These are phyloP conservation scores for Semotilus atromaculatus DNA, from an alignment of 2,797 vertebrate genomes.

Conservation along the genomic window DNA sequence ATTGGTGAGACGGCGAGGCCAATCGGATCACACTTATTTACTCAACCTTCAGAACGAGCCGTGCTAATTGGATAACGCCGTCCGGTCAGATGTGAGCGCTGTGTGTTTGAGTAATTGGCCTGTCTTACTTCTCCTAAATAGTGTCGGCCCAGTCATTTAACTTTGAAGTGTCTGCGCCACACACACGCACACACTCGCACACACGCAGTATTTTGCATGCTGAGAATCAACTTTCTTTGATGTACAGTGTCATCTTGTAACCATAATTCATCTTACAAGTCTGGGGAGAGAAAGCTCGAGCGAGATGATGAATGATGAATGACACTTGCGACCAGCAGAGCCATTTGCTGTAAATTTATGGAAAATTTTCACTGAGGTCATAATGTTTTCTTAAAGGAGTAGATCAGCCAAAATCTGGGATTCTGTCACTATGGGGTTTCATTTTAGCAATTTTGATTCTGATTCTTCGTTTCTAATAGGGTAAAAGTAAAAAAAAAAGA, in stretches of 20 bases:
- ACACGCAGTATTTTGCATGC: neutral
- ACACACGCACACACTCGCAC: neutral
- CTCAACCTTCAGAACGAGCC: slow-evolving; percentile 37
- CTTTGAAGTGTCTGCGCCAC: neutral
- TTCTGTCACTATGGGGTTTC: neutral
- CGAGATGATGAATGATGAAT: slow-evolving; percentile 21
- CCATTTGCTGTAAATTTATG: slow-evolving; percentile 23
- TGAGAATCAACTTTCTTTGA: slow-evolving; percentile 25
- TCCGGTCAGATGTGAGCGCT: slow-evolving; percentile 32
- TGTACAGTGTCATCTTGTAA: slow-evolving; percentile 36
- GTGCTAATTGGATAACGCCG: slow-evolving; percentile 47
- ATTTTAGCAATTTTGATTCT: too few relatives aligned
- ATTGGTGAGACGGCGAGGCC: slow-evolving; percentile 6
- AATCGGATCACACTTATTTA: slow-evolving; percentile 36
- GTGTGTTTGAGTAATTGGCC: slow-evolving; percentile 47
- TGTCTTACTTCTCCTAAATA: slow-evolving; percentile 41
- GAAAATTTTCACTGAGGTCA: slow-evolving; percentile 2
- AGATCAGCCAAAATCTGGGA: neutral
- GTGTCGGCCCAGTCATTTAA: slow-evolving; percentile 42
- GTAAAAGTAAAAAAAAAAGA: too few relatives aligned
- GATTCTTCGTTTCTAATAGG: too few relatives aligned
- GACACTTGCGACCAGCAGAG: neutral
- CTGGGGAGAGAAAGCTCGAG: neutral
- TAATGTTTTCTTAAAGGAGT: neutral
- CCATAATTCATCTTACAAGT: slow-evolving; percentile 33